These are phyloP conservation scores for Endomychus coccineus DNA, from an alignment of 2,888 invertebrate species.

Conservation along the genomic window DNA sequence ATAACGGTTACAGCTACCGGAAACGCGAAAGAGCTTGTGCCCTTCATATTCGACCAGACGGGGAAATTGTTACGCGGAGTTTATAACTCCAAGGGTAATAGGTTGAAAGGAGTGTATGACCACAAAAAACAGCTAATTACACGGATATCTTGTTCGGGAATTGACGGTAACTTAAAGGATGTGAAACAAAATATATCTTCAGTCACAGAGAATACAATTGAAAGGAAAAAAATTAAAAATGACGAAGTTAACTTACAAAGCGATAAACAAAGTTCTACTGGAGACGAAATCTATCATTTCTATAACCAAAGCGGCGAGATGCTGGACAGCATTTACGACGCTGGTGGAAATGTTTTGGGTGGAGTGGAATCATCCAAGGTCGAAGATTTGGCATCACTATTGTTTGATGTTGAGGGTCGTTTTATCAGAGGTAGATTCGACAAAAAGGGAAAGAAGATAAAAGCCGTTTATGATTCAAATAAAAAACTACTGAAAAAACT, in stretches of 20 bases:
- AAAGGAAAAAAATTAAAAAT: no score
- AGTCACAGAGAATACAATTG: no score
- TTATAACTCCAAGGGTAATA: constrained; percentile 4
- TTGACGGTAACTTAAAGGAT: no score
- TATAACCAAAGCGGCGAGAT: constrained; percentile 3
- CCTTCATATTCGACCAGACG: constrained; percentile 8
- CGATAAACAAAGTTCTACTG: no score
- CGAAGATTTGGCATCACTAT: constrained; percentile 2
- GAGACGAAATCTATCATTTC: constrained; percentile 8
- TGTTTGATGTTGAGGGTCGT: constrained; percentile 4
- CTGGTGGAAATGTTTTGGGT: constrained; percentile 3
- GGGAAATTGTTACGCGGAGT: constrained; percentile 5
- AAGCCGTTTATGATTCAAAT: constrained; percentile 4
- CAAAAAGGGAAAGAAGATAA: constrained; percentile 3
- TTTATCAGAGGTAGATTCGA: constrained; percentile 3
- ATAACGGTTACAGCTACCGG: constrained; percentile 7
- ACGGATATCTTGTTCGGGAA: no score
- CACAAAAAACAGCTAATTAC: no score
- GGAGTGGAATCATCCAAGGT: constrained; percentile 3
- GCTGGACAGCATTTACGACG: constrained; percentile 5
- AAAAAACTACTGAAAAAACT: no score
- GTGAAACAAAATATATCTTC: no score
- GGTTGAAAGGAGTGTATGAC: constrained; percentile 9
- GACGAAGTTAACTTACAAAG: no score
- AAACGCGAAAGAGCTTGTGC: constrained; percentile 8